Evolutionary conservation across 2,797 vertebrate species (phyloP), one percentile per base, ranked within the genome.

Genomic region (Iguana delicatissima): DNA sequence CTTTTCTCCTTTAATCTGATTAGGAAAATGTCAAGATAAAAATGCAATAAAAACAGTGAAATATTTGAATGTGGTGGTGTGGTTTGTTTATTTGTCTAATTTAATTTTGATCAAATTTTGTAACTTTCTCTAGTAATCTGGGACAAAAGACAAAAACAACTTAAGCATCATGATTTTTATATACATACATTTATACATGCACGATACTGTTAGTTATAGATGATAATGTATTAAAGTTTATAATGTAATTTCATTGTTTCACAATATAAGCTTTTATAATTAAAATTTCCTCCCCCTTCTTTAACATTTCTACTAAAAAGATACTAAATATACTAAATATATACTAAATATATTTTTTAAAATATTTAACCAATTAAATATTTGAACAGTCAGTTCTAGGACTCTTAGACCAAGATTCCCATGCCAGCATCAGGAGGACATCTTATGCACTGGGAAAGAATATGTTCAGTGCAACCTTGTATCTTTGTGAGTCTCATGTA

Each of bases 191-290:
- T 12, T 64, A 42, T 67, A 26, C 55, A 62, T 35, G 32, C 20
- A 74, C 4, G 35, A 59, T 6, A 59, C 1, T n/a, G 7, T 22
- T 72, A 38, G 20, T 20, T 26, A 38, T 69, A 69, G 24, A 8
- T 38, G 42, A 85, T 85, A 52, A 85, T 57, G 38, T 26, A 46
- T 87, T 87, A 32, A 7, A 32, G 12, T 73, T 57, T 86, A 86
- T 12, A 86, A 64, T 50, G 14, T 67, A 7, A 57, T 76, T 57
- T 73, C 26, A 85, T 73, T 38, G n/a, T 57, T 76, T 74, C n/a
- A 22, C 16, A 73, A 26, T 9, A 57, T 38, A 74, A 74, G 20
- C 42, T 67, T 87, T 67, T 80, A 26, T 26, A 69, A 50, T 80
- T 80, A 35, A 14, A 29, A 62, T 32, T 18, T 42, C 73, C 32